phyloP scores from a whole-genome alignment of 2,113 vertebrate genomes.

The Mola mola region DNA sequence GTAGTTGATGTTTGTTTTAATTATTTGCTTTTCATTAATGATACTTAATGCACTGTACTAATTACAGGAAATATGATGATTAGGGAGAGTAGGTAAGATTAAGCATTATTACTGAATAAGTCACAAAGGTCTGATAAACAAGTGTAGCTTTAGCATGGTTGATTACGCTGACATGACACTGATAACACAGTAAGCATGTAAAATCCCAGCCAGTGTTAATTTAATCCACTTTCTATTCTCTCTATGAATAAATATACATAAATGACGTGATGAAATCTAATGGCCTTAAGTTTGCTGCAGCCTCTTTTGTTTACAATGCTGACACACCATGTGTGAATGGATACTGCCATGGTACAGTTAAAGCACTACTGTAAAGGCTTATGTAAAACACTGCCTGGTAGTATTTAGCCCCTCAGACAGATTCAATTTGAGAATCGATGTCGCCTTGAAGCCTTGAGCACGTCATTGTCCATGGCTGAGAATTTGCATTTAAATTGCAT shows the following conservation, averaged over 20 bases:
- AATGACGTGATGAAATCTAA: conserved; percentile 10
- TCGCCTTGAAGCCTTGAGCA: conserved; percentile 49
- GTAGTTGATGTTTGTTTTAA: not conserved
- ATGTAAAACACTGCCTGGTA: conserved; percentile 4
- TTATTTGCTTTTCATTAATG: not conserved
- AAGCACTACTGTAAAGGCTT: conserved; percentile 25
- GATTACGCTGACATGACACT: conserved; percentile 10
- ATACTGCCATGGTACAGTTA: conserved; percentile 1
- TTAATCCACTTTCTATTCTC: not conserved
- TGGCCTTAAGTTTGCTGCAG: not conserved
- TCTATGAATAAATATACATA: not conserved
- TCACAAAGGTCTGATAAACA: not conserved
- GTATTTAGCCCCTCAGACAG: conserved; percentile 34
- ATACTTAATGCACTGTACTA: not conserved
- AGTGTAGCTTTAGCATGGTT: not conserved
- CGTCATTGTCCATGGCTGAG: conserved; percentile 52
- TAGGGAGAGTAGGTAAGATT: not conserved
- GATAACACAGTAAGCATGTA: not conserved
- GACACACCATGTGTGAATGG: conserved; percentile 13
- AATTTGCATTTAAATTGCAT: conserved; percentile 83
- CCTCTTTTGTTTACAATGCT: conserved; percentile 25
- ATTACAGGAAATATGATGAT: not conserved
- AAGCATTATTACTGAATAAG: too few relatives aligned
- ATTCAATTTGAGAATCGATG: conserved; percentile 57
- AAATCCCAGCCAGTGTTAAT: too few relatives aligned